Evolutionary conservation across 2,888 invertebrate species (phyloP), one percentile per base, ranked within the genome.

Genomic region (Steinernema scapterisci): DNA sequence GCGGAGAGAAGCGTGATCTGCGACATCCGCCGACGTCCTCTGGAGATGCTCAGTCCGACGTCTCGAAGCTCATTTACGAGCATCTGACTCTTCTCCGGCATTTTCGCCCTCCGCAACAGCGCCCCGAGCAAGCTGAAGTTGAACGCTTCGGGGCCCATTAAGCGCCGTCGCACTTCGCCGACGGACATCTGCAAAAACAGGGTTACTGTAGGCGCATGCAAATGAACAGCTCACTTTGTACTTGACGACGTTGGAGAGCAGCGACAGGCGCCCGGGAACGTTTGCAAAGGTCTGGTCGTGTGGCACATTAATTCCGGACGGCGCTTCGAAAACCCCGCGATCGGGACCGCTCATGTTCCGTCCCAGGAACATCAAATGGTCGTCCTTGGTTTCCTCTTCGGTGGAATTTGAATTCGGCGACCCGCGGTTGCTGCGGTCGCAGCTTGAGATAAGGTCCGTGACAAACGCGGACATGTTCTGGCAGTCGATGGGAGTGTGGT

Each of bases 81-180:
- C 72, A 73, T 74, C 16, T 82, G 81, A 25, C 80, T 81, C 71
- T 81, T 81, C 54, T 81, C 81, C n/a, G 81, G 81, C 81, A 81
- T 81, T 70, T 81, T 81, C n/a, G 81, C 81, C 3, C 81, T 73
- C 2, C 81, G 76, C 19, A 81, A 56, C 23, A 81, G 72, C 1
- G 81, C 81, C 7, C 81, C 81, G 13, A 81, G 72, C n/a, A 81
- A 56, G 27, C 70, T 77, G 71, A 80, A 80, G 74, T 83, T 83
- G 75, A 81, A 81, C 11, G 81, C 74, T 48, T 83, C 81, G 5
- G 82, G 83, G 23, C 81, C 82, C 70, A 80, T 71, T 31, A 83
- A 48, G 44, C 82, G 82, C 11, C 81, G 77, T 0, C 81, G 83
- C 6, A 81, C 81, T 82, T 81, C 81, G 23, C 83, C 81, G 45